Base-by-base conservation (phyloP, 2,113 vertebrate species). In the Zonotrichia leucophrys region DNA sequence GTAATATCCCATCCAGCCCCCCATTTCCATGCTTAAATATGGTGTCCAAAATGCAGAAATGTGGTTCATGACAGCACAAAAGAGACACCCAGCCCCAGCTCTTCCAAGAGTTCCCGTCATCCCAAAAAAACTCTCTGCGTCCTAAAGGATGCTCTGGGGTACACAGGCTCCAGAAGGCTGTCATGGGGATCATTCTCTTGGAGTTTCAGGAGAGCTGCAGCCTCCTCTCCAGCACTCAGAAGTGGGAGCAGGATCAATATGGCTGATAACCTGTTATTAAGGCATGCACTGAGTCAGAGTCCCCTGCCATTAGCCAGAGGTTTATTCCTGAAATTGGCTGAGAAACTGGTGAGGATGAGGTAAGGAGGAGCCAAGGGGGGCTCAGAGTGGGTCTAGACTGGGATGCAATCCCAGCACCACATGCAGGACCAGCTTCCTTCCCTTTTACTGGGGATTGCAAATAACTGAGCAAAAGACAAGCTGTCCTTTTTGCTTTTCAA, bases 251-350 rank as follows among this genome's bases (percentile, higher is more conserved):
- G 92, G 58, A 72, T 76, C 66, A 28, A 20, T 75, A 35, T 68
- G 47, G 21, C 25, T 87, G 18, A 88, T 74, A 92, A 90, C 62
- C 59, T 66, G 35, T 56, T 27, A 80, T 46, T 87, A 75, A 0
- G 10, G 44, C 11, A 3, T 1, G 0, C 2, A 2, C 84, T 50
- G 66, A 83, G 56, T 33, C 66, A 84, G 39, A 70, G 53, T 44
- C 21, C 37, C n/a, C 42, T 68, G 37, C 55, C 73, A 70, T 70
- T 79, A 96, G 47, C 56, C 42, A 76, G 47, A 8, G 2, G 1
- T 75, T 93, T 90, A 67, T 67, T 93, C 63, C 76, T 93, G 39
- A 88, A 94, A 95, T 16, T 90, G 77, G 50, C 74, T 0, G 1
- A 89, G 52, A 66, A 95, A 87, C 53, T 50, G 22, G 47, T 55